Percentiles rank a stretch among this genome's conserved stretches.
These are phyloP conservation scores for Lepisosteus oculatus DNA, from an alignment of 2,113 vertebrate genomes.

Conservation along the genomic window DNA sequence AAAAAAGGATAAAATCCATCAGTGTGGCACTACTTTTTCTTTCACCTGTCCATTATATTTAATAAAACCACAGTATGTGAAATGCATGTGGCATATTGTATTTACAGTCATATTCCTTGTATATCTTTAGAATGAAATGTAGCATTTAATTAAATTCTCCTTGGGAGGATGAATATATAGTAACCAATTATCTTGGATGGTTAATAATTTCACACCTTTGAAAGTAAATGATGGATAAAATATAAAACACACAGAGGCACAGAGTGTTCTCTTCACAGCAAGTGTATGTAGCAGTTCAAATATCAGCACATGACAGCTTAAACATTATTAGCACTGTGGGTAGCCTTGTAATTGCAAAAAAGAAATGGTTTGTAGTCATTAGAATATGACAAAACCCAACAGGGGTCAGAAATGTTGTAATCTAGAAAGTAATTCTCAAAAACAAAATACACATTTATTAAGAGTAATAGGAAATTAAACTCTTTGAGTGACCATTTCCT, in stretches of 20 bases:
- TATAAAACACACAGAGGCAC: background rate
- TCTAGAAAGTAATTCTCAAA: too few relatives aligned
- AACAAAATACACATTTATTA: too few relatives aligned
- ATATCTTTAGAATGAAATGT: too few relatives aligned
- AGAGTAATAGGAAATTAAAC: background rate
- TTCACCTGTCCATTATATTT: too few relatives aligned
- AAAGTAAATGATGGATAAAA: background rate
- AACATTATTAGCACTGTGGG: conserved; percentile 37
- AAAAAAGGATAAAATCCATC: too few relatives aligned
- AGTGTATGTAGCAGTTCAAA: conserved; percentile 22
- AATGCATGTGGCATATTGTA: too few relatives aligned
- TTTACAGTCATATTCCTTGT: too few relatives aligned
- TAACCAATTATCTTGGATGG: too few relatives aligned
- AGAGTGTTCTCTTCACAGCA: conserved; percentile 25
- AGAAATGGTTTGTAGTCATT: conserved; percentile 30
- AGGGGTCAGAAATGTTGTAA: conserved; percentile 21
- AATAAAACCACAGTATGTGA: too few relatives aligned
- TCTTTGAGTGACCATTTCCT: conserved; percentile 14
- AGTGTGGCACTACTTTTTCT: too few relatives aligned
- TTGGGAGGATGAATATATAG: too few relatives aligned
- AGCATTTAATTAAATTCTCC: too few relatives aligned
- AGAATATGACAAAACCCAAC: conserved; percentile 31
- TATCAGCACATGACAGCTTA: conserved; percentile 30
- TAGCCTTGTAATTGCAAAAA: conserved; percentile 32
- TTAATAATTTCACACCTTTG: background rate